A percentile compares a stretch with the other conserved stretches of the same genome.
phyloP scores from a whole-genome alignment of 2,113 vertebrate genomes.

The Ptyas mucosa region DNA sequence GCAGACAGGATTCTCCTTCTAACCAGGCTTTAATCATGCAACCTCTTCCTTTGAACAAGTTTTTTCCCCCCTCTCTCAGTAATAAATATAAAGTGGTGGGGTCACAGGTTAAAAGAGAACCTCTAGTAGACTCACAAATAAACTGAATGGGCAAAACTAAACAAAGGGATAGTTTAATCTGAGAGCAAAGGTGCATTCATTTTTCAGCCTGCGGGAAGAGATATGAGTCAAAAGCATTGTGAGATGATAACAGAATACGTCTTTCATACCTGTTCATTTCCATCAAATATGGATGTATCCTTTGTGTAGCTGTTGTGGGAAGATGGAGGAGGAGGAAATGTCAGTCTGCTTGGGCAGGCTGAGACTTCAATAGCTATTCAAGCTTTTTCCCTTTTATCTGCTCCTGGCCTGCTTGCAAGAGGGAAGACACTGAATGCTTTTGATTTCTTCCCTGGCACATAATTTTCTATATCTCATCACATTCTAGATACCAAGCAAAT shows the following conservation, averaged over 20 bases:
- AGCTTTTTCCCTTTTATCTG: constrained; percentile 7
- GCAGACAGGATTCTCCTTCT: constrained; percentile 32
- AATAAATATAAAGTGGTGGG: constrained; percentile 52
- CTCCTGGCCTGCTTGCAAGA: background rate
- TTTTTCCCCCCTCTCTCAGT: constrained; percentile 26
- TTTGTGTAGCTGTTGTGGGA: background rate
- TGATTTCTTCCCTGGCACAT: constrained; percentile 3
- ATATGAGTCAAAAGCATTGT: constrained; percentile 41
- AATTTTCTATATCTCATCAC: constrained; percentile 18
- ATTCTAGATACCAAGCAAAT: constrained; percentile 43
- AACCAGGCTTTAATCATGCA: constrained; percentile 26
- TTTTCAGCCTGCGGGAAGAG: constrained; percentile 39
- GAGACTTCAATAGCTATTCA: background rate
- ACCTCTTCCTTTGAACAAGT: background rate
- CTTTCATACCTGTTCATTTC: constrained; percentile 36
- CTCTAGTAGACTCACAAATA: constrained; percentile 48
- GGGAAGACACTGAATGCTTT: constrained; percentile 15
- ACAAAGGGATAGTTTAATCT: constrained; percentile 51
- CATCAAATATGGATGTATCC: constrained; percentile 33
- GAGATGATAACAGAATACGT: constrained; percentile 42
- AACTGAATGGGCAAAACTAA: constrained; percentile 43
- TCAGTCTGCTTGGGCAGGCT: background rate
- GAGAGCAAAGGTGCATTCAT: constrained; percentile 20
- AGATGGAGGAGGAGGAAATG: constrained; percentile 27
- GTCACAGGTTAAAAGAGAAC: constrained; percentile 38